Evolutionary conservation across 2,888 invertebrate species (phyloP).

Genomic region (Dysmachus trigonus): DNA sequence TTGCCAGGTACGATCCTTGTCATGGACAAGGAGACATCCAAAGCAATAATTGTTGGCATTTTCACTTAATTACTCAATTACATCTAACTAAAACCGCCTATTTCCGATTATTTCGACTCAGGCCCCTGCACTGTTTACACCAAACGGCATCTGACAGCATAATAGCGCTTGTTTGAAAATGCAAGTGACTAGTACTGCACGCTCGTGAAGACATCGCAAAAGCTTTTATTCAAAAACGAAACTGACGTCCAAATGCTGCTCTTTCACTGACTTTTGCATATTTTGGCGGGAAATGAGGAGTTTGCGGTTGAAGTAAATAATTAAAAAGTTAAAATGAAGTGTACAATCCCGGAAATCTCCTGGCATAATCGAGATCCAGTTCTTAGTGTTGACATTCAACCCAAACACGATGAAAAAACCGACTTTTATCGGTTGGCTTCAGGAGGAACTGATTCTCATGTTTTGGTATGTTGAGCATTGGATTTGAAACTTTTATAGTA

Average conservation of each 20-base stretch:
- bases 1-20: constrained; percentile 53
- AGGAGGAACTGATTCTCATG: constrained; percentile 89
- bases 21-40: constrained; percentile 64
- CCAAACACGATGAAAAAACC: constrained; percentile 64
- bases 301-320: background rate
- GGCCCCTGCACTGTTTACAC: background rate
- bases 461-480: constrained; percentile 73
- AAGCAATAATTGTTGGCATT: constrained; percentile 64
- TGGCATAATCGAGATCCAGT: constrained; percentile 98
- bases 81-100: background rate
- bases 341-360: constrained; percentile 94
- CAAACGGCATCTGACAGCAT: background rate
- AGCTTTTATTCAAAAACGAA: background rate
- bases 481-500: background rate
- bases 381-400: constrained; percentile 86
- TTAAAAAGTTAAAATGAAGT: constrained; percentile 76
- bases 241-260: background rate
- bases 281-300: constrained; percentile 6
- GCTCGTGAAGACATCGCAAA: background rate
- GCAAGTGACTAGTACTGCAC: background rate
- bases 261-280: background rate
- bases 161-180: background rate
- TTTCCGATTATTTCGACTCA: background rate
- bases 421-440: constrained; percentile 82
- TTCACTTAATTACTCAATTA: background rate